Conservation (phyloP, 1,140 invertebrate species). For the Belonocnema kinseyi region DNA sequence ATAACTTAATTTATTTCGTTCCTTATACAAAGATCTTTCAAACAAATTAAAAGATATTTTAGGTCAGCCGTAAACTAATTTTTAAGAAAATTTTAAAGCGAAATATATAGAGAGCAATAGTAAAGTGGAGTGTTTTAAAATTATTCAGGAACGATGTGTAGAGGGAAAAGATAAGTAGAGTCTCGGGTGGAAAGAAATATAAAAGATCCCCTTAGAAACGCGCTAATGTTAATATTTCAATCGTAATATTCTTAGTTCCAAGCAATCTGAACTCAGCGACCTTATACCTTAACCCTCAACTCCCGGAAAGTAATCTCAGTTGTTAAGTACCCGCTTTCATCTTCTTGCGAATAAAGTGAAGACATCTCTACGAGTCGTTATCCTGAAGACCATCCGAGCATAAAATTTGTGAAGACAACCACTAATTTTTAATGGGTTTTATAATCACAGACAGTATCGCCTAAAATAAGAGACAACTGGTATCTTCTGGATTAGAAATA, state of each 20-base stretch:
- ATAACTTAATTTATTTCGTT: no score
- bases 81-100: no score
- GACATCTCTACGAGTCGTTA: slow-evolving; percentile 2
- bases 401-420: slow-evolving; percentile 16
- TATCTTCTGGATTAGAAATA: not conserved
- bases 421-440: slow-evolving; percentile 27
- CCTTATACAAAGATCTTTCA: no score
- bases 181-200: slow-evolving; percentile 21
- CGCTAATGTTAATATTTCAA: slow-evolving; percentile 29
- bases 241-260: slow-evolving; percentile 31
- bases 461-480: not conserved
- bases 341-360: slow-evolving; percentile 21
- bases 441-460: slow-evolving; percentile 1
- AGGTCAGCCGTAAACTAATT: no score
- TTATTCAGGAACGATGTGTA: not conserved
- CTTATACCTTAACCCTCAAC: slow-evolving; percentile 26
- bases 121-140: not conserved
- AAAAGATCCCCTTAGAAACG: slow-evolving; percentile 13
- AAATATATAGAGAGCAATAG: no score
- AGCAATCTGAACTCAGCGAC: slow-evolving; percentile 22
- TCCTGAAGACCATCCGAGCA: slow-evolving; percentile 18
- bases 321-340: slow-evolving; percentile 24
- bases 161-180: not conserved
- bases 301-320: slow-evolving; percentile 30
- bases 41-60: no score